A percentile compares a stretch with the other conserved stretches of the same genome.
Conservation (phyloP, 2,888 invertebrate genomes). For the Caenorhabditis parvicauda region DNA sequence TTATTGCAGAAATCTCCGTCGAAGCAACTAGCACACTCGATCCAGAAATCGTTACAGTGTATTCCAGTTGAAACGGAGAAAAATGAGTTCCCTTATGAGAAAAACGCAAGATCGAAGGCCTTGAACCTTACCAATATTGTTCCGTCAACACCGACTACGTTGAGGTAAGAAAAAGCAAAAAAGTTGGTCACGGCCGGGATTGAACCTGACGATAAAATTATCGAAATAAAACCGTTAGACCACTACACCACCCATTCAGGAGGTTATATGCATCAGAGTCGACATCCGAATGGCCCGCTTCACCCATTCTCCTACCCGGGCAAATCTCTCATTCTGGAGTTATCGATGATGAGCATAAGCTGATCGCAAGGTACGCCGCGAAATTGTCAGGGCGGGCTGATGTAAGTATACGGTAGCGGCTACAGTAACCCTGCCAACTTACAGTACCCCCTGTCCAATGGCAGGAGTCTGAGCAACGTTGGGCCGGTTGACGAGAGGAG, state of each 20-base stretch:
- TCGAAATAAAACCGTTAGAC: not conserved
- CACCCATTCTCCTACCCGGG: conserved; percentile 51
- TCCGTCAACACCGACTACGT: conserved; percentile 70
- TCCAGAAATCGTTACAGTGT: conserved; percentile 94
- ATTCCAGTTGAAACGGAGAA: conserved; percentile 75
- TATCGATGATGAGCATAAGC: conserved; percentile 67
- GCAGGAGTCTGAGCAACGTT: conserved; percentile 20
- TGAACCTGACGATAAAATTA: not conserved
- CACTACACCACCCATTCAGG: conserved; percentile 12
- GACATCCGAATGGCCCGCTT: conserved; percentile 28
- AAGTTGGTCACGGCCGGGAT: not conserved
- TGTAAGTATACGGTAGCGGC: conserved; percentile 27
- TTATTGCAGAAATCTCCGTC: conserved; percentile 82
- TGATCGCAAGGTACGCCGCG: conserved; percentile 94
- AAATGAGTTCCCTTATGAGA: not conserved
- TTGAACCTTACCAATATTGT: conserved; percentile 93
- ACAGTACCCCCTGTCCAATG: conserved; percentile 33
- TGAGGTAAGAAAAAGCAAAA: conserved; percentile 22
- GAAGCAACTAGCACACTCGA: conserved; percentile 87
- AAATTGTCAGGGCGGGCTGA: conserved; percentile 76
- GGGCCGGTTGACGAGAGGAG: conserved; percentile 44
- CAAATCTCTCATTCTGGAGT: conserved; percentile 51
- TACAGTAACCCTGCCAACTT: not conserved
- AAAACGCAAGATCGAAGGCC: conserved; percentile 78
- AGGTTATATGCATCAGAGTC: conserved; percentile 26